Percentiles rank a stretch among this genome's conserved stretches.
phyloP scores from a whole-genome alignment of 2,888 invertebrate genomes.

The Amblyjoppa fuscipennis region DNA sequence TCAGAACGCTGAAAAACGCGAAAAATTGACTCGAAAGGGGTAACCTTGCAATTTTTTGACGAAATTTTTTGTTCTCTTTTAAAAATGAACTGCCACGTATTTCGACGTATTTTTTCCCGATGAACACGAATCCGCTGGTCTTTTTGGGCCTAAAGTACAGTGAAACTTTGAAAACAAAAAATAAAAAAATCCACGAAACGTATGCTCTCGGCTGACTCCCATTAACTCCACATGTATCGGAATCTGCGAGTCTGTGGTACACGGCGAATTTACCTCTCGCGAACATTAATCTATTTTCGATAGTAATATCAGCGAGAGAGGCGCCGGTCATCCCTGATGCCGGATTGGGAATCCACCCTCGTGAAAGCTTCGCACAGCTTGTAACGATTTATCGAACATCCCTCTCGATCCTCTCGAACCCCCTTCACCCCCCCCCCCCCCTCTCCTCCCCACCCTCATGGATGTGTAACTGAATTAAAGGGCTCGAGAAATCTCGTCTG shows the following conservation, averaged over 20 bases:
- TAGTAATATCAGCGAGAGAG: slow-evolving; percentile 1
- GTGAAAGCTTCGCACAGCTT: slow-evolving; percentile 28
- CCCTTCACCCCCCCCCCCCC: background rate
- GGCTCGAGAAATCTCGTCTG: slow-evolving; percentile 35
- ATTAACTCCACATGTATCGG: background rate
- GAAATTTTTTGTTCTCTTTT: no score
- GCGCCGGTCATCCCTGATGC: slow-evolving; percentile 23
- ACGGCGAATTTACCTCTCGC: background rate
- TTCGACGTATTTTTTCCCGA: no score
- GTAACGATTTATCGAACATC: slow-evolving; percentile 61
- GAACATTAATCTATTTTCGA: slow-evolving; percentile 2
- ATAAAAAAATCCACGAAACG: background rate
- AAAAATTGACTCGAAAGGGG: no score
- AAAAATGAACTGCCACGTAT: no score
- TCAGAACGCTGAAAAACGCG: no score
- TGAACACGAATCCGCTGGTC: no score
- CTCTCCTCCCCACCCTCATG: background rate
- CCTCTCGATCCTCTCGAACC: background rate
- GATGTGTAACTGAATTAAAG: slow-evolving; percentile 52
- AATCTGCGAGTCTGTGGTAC: background rate
- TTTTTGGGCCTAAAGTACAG: background rate
- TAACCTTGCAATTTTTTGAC: no score
- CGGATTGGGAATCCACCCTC: slow-evolving; percentile 23
- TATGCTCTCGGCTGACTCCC: background rate
- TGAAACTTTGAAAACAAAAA: background rate